Conservation (phyloP, 2,113 vertebrate species). For the Macquaria australasica region DNA sequence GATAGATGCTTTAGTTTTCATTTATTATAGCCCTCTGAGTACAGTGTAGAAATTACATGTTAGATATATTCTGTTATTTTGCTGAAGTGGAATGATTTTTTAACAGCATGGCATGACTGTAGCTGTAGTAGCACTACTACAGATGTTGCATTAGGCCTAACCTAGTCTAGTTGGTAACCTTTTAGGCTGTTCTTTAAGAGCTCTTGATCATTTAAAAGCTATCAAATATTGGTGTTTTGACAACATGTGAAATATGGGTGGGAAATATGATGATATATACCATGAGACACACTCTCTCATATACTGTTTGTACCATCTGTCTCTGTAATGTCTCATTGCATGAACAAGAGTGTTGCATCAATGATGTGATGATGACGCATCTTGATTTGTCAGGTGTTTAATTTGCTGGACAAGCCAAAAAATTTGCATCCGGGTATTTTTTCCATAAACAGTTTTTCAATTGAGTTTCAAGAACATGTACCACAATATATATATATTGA, state of each 20-base stretch:
- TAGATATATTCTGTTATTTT: conserved; percentile 62
- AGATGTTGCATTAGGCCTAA: conserved; percentile 71
- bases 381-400: background rate
- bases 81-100: conserved; percentile 68
- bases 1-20: conserved; percentile 76
- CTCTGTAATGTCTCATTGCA: background rate
- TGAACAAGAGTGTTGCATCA: background rate
- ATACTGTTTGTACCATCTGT: background rate
- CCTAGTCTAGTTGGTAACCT: conserved; percentile 67
- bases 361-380: background rate
- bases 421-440: too few species aligned
- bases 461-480: background rate
- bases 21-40: conserved; percentile 61
- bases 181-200: conserved; percentile 37
- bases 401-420: background rate
- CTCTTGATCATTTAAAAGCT: conserved; percentile 19
- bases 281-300: background rate
- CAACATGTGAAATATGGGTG: conserved; percentile 28
- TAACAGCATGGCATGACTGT: conserved; percentile 82
- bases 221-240: conserved; percentile 31
- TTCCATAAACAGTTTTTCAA: background rate
- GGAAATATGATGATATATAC: background rate
- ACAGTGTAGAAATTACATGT: conserved; percentile 65
- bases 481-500: background rate
- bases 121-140: conserved; percentile 68